Evolutionary conservation across 2,888 invertebrate genomes (phyloP).

Genomic region (Lacanobia wlatinum): DNA sequence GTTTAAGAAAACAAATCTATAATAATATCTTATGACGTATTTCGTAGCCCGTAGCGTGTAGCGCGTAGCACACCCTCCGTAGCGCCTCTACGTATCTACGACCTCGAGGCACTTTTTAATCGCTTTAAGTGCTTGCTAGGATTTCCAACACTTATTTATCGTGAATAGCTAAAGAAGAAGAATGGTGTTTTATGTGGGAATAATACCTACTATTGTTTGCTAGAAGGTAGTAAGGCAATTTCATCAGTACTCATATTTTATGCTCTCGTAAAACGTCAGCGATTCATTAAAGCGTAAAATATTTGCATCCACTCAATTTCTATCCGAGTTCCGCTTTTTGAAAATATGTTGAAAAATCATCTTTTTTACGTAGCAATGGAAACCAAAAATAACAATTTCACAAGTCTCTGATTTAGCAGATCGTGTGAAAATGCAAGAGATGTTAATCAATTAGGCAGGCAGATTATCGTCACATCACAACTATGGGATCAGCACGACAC

Average conservation of each 20-base stretch:
- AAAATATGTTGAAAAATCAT: neutral
- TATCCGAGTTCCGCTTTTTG: neutral
- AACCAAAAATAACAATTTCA: neutral
- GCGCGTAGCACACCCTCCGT: slow-evolving; percentile 69
- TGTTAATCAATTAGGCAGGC: slow-evolving; percentile 76
- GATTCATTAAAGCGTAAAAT: neutral
- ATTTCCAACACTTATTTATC: slow-evolving; percentile 84
- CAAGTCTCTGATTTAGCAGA: slow-evolving; percentile 21
- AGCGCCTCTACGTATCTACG: slow-evolving; percentile 70
- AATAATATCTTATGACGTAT: slow-evolving; percentile 48
- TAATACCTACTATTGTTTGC: slow-evolving; percentile 68
- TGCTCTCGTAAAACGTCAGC: slow-evolving; percentile 6
- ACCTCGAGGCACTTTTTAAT: slow-evolving; percentile 84
- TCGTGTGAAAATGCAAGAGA: slow-evolving; percentile 71
- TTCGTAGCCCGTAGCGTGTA: slow-evolving; percentile 54
- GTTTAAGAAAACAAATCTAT: slow-evolving; percentile 37
- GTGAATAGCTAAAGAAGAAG: slow-evolving; percentile 82
- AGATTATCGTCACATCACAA: slow-evolving; percentile 70
- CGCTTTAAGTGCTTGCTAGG: slow-evolving; percentile 87
- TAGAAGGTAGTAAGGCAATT: slow-evolving; percentile 61
- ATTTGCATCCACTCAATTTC: neutral
- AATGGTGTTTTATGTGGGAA: slow-evolving; percentile 75
- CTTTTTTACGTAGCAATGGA: neutral
- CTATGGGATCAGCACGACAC: slow-evolving; percentile 77
- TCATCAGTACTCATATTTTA: slow-evolving; percentile 55